Evolutionary conservation across 2,113 vertebrate genomes (phyloP).

Genomic region (Pituophis catenifer): DNA sequence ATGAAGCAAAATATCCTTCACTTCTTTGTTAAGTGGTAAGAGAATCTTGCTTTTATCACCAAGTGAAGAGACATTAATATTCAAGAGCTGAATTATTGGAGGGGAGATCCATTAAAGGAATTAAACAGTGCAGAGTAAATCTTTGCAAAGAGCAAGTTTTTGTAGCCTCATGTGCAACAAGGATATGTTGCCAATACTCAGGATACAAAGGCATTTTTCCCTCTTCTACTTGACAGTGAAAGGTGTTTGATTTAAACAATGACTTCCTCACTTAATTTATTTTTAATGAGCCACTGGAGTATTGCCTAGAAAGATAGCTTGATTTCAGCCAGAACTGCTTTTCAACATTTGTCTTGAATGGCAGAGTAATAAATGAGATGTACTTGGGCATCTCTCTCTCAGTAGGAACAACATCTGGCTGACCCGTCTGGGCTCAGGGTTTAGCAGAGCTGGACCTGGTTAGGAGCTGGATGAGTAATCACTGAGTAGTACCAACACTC

Average conservation of each 20-base stretch:
- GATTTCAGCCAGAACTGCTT: neutral
- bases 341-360: neutral
- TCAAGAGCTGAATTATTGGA: neutral
- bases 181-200: neutral
- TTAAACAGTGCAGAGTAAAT: neutral
- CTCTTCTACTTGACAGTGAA: neutral
- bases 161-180: neutral
- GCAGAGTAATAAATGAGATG: neutral
- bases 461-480: neutral
- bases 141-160: neutral
- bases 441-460: neutral
- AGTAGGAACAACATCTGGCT: neutral
- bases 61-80: neutral
- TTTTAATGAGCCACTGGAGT: neutral
- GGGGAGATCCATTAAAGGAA: neutral
- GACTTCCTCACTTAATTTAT: neutral
- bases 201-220: neutral
- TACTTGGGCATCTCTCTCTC: neutral
- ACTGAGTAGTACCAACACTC: neutral
- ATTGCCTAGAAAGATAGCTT: neutral
- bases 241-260: neutral
- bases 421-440: neutral
- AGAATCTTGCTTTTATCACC: neutral
- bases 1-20: neutral
- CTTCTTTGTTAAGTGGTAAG: neutral